phyloP scores from a whole-genome alignment of 1,140 invertebrate species.

The Cataglyphis hispanica region DNA sequence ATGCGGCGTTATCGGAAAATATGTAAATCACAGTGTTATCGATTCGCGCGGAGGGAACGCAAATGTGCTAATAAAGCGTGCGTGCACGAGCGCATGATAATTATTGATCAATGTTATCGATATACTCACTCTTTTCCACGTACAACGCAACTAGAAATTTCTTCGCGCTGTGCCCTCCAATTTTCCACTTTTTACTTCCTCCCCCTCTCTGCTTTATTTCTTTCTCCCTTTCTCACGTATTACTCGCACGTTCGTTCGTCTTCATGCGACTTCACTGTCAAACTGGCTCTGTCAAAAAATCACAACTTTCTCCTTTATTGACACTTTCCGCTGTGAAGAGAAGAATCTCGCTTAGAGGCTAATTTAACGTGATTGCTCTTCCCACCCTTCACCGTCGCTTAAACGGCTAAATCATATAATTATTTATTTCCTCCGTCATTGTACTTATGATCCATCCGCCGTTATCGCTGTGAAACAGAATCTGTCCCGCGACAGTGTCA shows the following conservation, averaged over 20 bases:
- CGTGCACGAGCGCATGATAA: slow-evolving; percentile 16
- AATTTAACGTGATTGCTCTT: background rate
- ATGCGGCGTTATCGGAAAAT: slow-evolving; percentile 71
- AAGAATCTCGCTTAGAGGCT: slow-evolving; percentile 6
- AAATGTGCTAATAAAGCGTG: slow-evolving; percentile 54
- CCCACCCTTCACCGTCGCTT: slow-evolving; percentile 17
- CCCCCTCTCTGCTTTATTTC: background rate
- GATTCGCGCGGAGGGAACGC: slow-evolving; percentile 38
- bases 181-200: background rate
- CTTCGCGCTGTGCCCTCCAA: background rate
- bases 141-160: background rate
- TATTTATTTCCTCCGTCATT: slow-evolving; percentile 24
- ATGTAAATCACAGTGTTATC: slow-evolving; percentile 74
- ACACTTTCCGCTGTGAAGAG: slow-evolving; percentile 18
- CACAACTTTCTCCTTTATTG: background rate
- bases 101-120: slow-evolving; percentile 58
- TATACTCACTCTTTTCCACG: slow-evolving; percentile 52
- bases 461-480: background rate
- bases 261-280: slow-evolving; percentile 22
- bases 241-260: background rate
- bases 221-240: background rate
- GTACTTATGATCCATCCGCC: background rate
- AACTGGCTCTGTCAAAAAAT: slow-evolving; percentile 14
- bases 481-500: background rate
- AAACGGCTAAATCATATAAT: slow-evolving; percentile 42